Conservation (phyloP, 2,888 invertebrate species). For the Dyspetes luteomarginatus region DNA sequence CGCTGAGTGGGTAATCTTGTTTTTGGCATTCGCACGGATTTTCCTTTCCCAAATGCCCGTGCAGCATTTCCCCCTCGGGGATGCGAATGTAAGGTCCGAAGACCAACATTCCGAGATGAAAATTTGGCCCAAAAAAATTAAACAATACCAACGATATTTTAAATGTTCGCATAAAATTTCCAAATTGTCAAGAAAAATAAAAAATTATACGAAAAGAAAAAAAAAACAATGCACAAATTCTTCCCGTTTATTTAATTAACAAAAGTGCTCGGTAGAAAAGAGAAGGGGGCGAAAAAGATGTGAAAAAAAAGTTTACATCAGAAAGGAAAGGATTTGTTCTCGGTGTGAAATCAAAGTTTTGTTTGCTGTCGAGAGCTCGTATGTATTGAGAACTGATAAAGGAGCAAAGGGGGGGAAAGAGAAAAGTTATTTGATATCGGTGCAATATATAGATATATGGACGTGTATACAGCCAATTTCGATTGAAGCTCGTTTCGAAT, state of each 20-base stretch:
- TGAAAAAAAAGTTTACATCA: too few relatives aligned
- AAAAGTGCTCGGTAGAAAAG: too few relatives aligned
- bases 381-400: conserved; percentile 23
- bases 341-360: conserved; percentile 41
- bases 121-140: too few relatives aligned
- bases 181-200: too few relatives aligned
- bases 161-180: too few relatives aligned
- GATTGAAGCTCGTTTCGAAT: conserved; percentile 22
- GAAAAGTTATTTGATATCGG: conserved; percentile 31
- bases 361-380: neutral
- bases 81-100: conserved; percentile 10
- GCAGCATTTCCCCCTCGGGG: too few relatives aligned
- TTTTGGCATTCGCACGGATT: conserved; percentile 59
- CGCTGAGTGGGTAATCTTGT: conserved; percentile 73
- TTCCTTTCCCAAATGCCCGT: conserved; percentile 27
- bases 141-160: too few relatives aligned
- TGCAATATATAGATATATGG: neutral
- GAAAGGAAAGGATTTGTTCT: neutral
- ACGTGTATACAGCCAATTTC: neutral
- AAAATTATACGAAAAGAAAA: too few relatives aligned
- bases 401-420: neutral
- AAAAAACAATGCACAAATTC: too few relatives aligned
- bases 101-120: conserved; percentile 17
- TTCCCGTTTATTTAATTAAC: too few relatives aligned
- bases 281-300: neutral